Base-by-base conservation (phyloP, 2,113 vertebrate species). In the Psittacara wagleri region DNA sequence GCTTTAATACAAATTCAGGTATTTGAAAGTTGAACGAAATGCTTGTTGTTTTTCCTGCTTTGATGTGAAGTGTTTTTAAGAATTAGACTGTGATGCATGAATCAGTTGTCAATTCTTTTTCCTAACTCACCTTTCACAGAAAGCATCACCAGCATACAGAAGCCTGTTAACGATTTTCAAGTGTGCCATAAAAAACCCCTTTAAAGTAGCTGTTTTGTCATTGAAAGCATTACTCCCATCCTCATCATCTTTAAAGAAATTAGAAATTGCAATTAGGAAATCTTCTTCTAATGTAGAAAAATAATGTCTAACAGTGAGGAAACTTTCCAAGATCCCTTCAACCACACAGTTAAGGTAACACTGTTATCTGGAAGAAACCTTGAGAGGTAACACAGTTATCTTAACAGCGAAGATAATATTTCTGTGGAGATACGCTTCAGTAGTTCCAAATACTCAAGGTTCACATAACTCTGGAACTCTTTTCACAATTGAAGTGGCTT, bases 311-410 rank as follows among this genome's bases (percentile, higher is more conserved):
- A 77, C 31, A 74, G 29, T 52, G 59, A 73, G 80, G 37, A 83
- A 94, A 80, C 31, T 79, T 88, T 77, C 90, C 68, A 86, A 93
- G 83, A 88, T 74, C 51, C 54, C 41, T 96, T 81, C 76, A 96
- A 37, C 41, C 31, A 43, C 79, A 85, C 16, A 41, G 43, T 68
- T 72, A 70, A 81, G 49, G 80, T 59, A 91, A 61, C 31, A 75
- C 4, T 44, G 67, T 79, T 94, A 76, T 41, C 44, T 74, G 82
- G 52, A 94, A n/a, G 55, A 59, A 59, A 59, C 55, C 55, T n/a
- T 59, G 20, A n/a, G 43, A 81, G 49, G 80, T 59, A 91, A 55
- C 31, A 75, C 5, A 44, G 63, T 79, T 93, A 79, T 41, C 44
- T 49, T 88, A 72, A 48, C 37, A 29, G 29, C 0, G 0, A 6